These are phyloP conservation scores for Sinocyclocheilus anshuiensis DNA, from an alignment of 2,113 vertebrate species.

Conservation along the genomic window DNA sequence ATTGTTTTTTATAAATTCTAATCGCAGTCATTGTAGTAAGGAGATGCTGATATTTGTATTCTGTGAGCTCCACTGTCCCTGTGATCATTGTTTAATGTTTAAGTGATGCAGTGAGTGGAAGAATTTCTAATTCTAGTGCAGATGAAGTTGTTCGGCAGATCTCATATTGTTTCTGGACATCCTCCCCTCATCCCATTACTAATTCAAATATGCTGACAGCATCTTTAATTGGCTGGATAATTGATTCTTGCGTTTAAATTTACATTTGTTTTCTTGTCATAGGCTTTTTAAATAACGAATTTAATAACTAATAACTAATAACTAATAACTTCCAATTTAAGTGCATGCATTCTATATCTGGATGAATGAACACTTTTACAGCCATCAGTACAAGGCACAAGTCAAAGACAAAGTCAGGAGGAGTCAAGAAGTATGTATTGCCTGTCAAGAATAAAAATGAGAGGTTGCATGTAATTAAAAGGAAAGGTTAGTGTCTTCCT, in stretches of 20 bases:
- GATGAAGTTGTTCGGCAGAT: background rate
- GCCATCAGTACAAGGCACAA: background rate
- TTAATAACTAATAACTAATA: background rate
- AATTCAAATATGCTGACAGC: background rate
- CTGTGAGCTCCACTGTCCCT: background rate
- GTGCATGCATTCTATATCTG: background rate
- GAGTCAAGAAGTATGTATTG: too few relatives aligned
- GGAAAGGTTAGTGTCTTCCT: background rate
- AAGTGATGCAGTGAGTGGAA: background rate
- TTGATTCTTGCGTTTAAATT: constrained; percentile 3
- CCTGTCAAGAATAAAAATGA: background rate
- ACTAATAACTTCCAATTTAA: background rate
- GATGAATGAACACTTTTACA: background rate
- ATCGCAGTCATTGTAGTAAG: background rate
- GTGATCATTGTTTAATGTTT: background rate
- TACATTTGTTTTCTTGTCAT: constrained; percentile 18
- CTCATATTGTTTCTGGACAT: background rate
- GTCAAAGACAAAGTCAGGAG: background rate
- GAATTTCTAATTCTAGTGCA: constrained; percentile 8
- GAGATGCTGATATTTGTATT: background rate
- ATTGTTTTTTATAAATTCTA: background rate
- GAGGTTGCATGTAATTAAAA: background rate
- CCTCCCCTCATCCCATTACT: background rate
- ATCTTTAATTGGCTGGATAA: background rate
- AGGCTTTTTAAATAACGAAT: background rate